Conservation (phyloP, 2,797 vertebrate genomes). For the Ciconia nigra region DNA sequence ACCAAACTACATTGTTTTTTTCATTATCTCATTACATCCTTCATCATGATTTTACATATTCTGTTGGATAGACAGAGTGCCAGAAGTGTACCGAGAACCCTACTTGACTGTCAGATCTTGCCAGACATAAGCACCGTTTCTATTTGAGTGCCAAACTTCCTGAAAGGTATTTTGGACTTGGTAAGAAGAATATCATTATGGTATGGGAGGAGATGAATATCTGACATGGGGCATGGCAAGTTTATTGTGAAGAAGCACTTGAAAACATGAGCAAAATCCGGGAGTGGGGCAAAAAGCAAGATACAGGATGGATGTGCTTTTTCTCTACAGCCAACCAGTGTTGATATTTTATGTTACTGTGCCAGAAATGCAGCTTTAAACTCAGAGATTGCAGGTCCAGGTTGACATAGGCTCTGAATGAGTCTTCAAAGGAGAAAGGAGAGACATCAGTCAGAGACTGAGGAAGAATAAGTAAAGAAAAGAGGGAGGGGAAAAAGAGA, state of each 20-base stretch:
- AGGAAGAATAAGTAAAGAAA: conserved; percentile 17
- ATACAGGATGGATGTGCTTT: background rate
- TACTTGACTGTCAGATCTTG: background rate
- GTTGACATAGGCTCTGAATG: conserved; percentile 2
- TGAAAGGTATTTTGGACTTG: conserved; percentile 65
- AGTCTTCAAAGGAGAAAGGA: conserved; percentile 14
- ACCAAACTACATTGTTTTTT: background rate
- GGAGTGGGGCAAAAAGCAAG: conserved; percentile 3
- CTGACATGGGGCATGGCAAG: conserved; percentile 7
- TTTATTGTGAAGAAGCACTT: conserved; percentile 12
- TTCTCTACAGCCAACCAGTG: background rate
- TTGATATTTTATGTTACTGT: background rate
- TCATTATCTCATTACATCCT: background rate
- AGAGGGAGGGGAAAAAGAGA: background rate
- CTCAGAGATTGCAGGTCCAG: background rate
- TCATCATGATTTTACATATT: background rate
- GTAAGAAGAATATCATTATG: conserved; percentile 20
- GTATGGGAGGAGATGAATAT: conserved; percentile 19
- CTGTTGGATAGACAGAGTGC: background rate
- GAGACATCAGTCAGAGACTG: conserved; percentile 44
- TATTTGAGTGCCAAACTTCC: conserved; percentile 39
- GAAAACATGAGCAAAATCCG: conserved; percentile 27
- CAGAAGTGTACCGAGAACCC: background rate
- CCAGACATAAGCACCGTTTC: conserved; percentile 9
- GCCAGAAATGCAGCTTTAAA: conserved; percentile 54